Base-by-base conservation (phyloP, 1,140 invertebrate species). In the Cyphomyrmex costatus region DNA sequence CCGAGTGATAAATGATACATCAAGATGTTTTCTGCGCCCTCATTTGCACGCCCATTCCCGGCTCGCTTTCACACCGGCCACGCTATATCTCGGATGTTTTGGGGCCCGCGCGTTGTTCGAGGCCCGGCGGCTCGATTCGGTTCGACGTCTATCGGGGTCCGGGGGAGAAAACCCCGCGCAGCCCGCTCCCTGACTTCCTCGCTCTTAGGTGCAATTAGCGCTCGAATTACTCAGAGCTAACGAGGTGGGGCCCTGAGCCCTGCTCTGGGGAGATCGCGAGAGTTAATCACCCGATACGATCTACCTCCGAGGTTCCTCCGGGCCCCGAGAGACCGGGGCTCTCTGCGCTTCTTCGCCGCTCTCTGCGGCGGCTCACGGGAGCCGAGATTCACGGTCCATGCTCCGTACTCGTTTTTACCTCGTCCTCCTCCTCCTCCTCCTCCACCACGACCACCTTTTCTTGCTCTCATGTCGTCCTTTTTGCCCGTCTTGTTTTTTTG, bases 211-310 rank as follows among this genome's bases (percentile, higher is more conserved):
- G 92, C 93, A 94, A 94, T 94, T 94, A 94, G 93, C 91, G 91
- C 90, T 93, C 92, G 93, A 94, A 94, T 94, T 94, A 94, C 93
- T 94, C 93, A 92, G 92, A 92, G 91, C 92, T 94, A 94, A 94
- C 94, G 93, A 94, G 92, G 90, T 92, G 90, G 93, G 65, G 87
- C 84, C 89, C 56, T 53, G 87, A 90, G 77, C 65, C n/a, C 4
- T 21, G 3, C 68, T 27, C 60, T 30, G 53, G 63, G 60, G 77
- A 93, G 91, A 93, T 93, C 92, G 92, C 92, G 89, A 93, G 92
- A 92, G 89, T 94, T 93, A 93, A 94, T 94, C 93, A 91, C 86
- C 89, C 92, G 93, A 94, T 93, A 92, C 90, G 90, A 94, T 94
- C 94, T 92, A 74, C 88, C 88, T 91, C 78, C 70, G 76, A 49